Evolutionary conservation across 2,797 vertebrate species (phyloP), one percentile per base, ranked within the genome.

Genomic region (Lerista edwardsae): DNA sequence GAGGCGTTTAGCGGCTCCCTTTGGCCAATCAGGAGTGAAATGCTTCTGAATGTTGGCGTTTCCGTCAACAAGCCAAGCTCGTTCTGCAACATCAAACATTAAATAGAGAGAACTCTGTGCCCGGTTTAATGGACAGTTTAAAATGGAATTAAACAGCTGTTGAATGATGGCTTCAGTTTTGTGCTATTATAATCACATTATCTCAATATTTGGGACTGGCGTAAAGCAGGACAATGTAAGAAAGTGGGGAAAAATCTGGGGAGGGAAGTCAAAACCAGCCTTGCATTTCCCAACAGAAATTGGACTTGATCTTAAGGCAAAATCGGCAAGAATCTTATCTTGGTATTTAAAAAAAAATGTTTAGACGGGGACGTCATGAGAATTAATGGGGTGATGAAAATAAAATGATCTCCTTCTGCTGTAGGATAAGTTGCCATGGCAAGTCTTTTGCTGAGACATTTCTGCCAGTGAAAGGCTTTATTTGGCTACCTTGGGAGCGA

Each of bases 101-200:
- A 91, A 92, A 90, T 83, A 91, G 86, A 93, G 92, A 91, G 88
- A 90, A 75, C 75, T 59, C 79, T 67, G 69, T 1, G 73, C 80
- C 87, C 85, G 90, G 90, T 90, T 94, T 94, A 93, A 94, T 91
- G 90, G 89, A 90, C 88, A 94, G 91, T 93, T 93, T 91, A 93
- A 92, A 93, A 91, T 88, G 90, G 93, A 94, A 93, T 94, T 91
- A 94, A 82, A 90, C 87, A 91, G 85, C 87, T 92, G 92, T 87
- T 88, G 90, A 93, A 78, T 86, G 86, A 91, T 90, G 75, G 89
- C 69, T 76, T 89, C 82, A 88, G 88, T 91, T 87, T 79, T 79
- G 23, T n/a, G 19, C 89, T 91, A 91, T 90, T 87, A 87, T 90
- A 93, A 90, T 88, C 67, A 82, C 84, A 88, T 92, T 93, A 91